Evolutionary conservation across 1,140 invertebrate genomes (phyloP).

Genomic region (Zaprionus davidi): DNA sequence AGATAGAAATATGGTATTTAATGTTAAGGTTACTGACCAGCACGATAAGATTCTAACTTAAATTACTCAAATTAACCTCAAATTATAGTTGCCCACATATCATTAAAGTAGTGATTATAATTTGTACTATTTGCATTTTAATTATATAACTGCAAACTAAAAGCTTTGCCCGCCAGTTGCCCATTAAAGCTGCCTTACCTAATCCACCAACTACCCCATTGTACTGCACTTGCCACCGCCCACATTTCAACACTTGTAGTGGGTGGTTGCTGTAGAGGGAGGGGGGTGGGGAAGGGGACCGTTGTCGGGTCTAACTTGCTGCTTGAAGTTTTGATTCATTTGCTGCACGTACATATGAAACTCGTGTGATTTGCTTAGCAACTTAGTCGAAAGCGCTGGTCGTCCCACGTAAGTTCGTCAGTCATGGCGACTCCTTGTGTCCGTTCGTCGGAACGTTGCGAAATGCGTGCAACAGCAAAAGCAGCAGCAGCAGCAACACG

Average conservation of each 20-base stretch:
- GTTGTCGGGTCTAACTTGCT: constrained; percentile 15
- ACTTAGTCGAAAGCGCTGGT: constrained; percentile 42
- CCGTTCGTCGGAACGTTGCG: constrained; percentile 13
- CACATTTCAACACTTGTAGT: constrained; percentile 49
- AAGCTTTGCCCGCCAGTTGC: not conserved
- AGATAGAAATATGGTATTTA: no score
- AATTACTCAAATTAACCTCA: no score
- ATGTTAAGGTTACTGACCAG: no score
- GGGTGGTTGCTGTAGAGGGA: not conserved
- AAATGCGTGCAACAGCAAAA: constrained; percentile 20
- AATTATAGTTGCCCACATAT: not conserved
- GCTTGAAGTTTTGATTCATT: constrained; percentile 52
- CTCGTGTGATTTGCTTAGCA: constrained; percentile 54
- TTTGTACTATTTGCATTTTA: not conserved
- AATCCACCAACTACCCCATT: not conserved
- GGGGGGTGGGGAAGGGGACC: not conserved
- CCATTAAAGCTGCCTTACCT: constrained; percentile 1
- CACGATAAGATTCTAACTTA: no score
- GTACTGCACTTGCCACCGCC: constrained; percentile 1
- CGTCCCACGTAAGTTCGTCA: constrained; percentile 27
- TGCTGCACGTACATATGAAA: constrained; percentile 50
- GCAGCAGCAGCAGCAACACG: constrained; percentile 16
- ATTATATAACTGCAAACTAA: constrained; percentile 6
- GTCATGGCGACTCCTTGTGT: constrained; percentile 19
- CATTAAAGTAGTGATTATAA: not conserved